Conservation (phyloP, 2,888 invertebrate genomes). For the Acanthosepion lycidas region DNA sequence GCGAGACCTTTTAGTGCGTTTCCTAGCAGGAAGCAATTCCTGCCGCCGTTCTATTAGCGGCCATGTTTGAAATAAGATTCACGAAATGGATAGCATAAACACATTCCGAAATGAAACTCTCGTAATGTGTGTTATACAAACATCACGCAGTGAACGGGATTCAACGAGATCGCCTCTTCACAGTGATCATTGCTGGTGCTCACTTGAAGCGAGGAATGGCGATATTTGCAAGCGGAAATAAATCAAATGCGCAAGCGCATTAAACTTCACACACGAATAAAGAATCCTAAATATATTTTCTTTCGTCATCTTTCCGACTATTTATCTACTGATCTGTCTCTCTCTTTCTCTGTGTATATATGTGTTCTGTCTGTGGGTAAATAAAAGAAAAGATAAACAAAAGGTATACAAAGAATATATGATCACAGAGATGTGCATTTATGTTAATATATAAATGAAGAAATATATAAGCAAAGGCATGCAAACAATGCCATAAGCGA, state of each 20-base stretch:
- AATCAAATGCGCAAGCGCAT: neutral
- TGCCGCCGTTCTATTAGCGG: neutral
- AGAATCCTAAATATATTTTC: neutral
- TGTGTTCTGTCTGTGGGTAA: too few species aligned
- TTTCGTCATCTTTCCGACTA: neutral
- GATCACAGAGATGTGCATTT: too few species aligned
- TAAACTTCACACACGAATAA: neutral
- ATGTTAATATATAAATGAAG: too few species aligned
- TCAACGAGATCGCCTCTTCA: neutral
- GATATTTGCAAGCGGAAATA: slow-evolving; percentile 12
- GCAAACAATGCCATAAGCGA: neutral
- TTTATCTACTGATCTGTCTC: neutral
- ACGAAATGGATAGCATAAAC: neutral
- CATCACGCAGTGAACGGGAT: neutral
- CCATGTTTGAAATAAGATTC: neutral
- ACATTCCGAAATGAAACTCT: slow-evolving; percentile 33
- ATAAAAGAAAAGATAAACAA: too few species aligned
- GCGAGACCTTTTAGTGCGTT: neutral
- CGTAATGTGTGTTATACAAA: neutral
- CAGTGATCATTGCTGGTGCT: slow-evolving; percentile 10
- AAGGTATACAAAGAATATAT: too few species aligned
- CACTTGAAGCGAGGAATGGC: slow-evolving; percentile 33
- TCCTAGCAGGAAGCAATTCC: neutral
- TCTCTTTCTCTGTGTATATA: too few species aligned
- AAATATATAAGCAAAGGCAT: neutral